Percentiles rank a stretch among this genome's conserved stretches.
phyloP scores from a whole-genome alignment of 1,140 invertebrate genomes.

The Trachelipus rathkii region DNA sequence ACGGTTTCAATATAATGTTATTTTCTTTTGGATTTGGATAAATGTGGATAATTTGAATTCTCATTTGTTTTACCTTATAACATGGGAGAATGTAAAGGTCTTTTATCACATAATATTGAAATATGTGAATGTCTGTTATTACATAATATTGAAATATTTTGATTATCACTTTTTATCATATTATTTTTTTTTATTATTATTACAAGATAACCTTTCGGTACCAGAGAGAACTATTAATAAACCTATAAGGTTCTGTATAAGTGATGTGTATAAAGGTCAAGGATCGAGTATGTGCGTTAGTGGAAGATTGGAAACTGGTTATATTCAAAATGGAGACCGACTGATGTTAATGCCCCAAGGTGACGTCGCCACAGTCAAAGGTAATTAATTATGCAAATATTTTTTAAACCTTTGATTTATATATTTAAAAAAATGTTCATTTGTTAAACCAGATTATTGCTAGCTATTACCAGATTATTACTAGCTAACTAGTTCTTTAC shows the following conservation, averaged over 20 bases:
- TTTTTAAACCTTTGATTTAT: neutral
- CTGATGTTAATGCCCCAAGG: constrained; percentile 80
- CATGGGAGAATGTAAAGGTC: too few species aligned
- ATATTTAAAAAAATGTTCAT: neutral
- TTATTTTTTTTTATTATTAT: too few species aligned
- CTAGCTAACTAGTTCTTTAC: neutral
- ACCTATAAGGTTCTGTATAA: constrained; percentile 70
- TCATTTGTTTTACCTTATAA: too few species aligned
- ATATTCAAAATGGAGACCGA: constrained; percentile 77
- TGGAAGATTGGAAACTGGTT: constrained; percentile 86
- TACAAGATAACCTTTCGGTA: constrained; percentile 75
- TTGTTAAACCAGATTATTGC: too few species aligned
- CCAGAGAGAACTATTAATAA: constrained; percentile 50
- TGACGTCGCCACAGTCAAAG: constrained; percentile 71
- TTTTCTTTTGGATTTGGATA: too few species aligned
- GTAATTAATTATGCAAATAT: constrained; percentile 51
- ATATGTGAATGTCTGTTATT: too few species aligned
- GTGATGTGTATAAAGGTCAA: constrained; percentile 88
- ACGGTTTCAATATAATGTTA: too few species aligned
- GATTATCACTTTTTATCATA: too few species aligned
- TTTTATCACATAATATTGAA: too few species aligned
- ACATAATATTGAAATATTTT: too few species aligned
- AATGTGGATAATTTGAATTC: too few species aligned
- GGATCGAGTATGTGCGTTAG: constrained; percentile 76
- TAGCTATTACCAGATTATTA: too few species aligned